Percentiles rank a stretch among this genome's conserved stretches.
Evolutionary conservation across 2,797 vertebrate species (phyloP).

Genomic region (Numenius phaeopus): DNA sequence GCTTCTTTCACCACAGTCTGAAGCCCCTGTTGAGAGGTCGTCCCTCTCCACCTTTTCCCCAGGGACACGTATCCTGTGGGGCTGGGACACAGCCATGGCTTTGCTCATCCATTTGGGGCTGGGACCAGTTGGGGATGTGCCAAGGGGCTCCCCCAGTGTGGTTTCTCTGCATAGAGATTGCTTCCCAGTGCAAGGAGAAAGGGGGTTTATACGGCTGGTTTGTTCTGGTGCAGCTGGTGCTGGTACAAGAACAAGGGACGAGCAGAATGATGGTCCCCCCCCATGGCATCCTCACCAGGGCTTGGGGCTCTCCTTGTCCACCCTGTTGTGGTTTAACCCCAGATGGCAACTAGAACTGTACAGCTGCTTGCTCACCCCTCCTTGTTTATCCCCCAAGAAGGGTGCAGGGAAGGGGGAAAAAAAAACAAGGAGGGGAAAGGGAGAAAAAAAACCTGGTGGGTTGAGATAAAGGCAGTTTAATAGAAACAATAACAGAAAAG

Average conservation of each 20-base stretch:
- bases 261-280: background rate
- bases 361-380: background rate
- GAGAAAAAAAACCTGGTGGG: background rate
- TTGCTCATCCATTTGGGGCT: background rate
- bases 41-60: background rate
- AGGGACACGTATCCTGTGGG: accelerated
- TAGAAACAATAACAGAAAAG: background rate
- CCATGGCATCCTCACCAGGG: background rate
- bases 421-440: background rate
- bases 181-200: background rate
- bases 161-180: background rate
- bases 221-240: background rate
- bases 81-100: background rate
- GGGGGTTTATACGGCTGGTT: background rate
- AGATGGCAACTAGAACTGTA: background rate
- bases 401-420: background rate
- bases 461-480: background rate
- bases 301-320: background rate
- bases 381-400: background rate
- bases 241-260: accelerated
- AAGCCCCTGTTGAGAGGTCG: accelerated
- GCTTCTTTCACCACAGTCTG: accelerated
- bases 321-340: background rate
- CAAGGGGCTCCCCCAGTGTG: background rate
- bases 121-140: background rate